These are phyloP conservation scores for Sminthurinus signatus DNA, from an alignment of 1,140 invertebrate species.

Conservation along the genomic window DNA sequence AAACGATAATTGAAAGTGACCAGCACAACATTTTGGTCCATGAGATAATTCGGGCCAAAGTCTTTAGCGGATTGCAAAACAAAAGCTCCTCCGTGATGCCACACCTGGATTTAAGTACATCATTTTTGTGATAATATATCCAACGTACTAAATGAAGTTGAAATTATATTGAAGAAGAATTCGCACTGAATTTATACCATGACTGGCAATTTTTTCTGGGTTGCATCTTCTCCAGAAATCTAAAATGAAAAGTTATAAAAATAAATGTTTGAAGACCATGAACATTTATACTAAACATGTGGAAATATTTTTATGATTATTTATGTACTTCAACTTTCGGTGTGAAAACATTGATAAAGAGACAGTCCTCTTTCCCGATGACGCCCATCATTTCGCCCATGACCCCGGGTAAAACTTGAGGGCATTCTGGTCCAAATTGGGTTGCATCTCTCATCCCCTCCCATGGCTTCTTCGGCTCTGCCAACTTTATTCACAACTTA, in stretches of 20 bases:
- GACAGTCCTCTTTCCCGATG: conserved; percentile 14
- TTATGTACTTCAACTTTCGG: conserved; percentile 15
- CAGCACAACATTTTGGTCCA: conserved; percentile 34
- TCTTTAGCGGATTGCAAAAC: conserved; percentile 32
- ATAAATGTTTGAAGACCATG: no score
- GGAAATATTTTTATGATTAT: no score
- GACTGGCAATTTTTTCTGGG: no score
- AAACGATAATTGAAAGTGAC: conserved; percentile 38
- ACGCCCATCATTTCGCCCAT: not conserved
- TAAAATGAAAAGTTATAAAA: no score
- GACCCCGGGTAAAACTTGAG: not conserved
- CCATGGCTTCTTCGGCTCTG: not conserved
- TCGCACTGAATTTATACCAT: no score
- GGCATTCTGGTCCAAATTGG: not conserved
- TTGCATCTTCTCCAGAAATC: no score
- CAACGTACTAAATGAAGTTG: no score
- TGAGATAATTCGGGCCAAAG: conserved; percentile 25
- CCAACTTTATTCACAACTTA: not conserved
- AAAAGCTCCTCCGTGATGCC: conserved; percentile 49
- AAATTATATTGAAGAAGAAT: no score
- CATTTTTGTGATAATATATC: no score
- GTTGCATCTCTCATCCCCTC: not conserved
- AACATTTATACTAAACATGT: no score
- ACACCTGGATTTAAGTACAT: no score
- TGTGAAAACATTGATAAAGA: conserved; percentile 20